Evolutionary conservation across 2,888 invertebrate species (phyloP).

Genomic region (Polymixis lichenea): DNA sequence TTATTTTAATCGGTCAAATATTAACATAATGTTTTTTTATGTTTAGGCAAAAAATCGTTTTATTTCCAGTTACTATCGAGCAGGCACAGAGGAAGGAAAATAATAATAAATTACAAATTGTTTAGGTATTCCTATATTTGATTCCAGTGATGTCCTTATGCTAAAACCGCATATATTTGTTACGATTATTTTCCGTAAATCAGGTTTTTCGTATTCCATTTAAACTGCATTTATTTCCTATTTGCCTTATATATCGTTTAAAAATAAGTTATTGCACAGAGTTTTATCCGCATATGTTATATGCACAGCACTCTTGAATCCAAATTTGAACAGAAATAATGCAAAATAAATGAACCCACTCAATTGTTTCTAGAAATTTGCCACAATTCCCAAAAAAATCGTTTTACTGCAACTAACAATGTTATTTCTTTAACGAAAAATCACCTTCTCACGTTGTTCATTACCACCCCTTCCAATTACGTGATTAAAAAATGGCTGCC

Average conservation of each 20-base stretch:
- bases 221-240: constrained; percentile 19
- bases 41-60: neutral
- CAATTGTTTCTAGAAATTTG: neutral
- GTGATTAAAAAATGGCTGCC: constrained; percentile 54
- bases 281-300: neutral
- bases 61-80: constrained; percentile 1
- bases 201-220: constrained; percentile 30
- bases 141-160: constrained; percentile 10
- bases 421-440: constrained; percentile 38
- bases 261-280: constrained; percentile 4
- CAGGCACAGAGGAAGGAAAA: constrained; percentile 41
- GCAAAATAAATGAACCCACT: neutral
- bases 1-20: constrained; percentile 17
- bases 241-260: constrained; percentile 27
- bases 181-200: constrained; percentile 55
- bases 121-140: constrained; percentile 9
- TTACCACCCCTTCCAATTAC: constrained; percentile 67
- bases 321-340: neutral
- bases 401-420: constrained; percentile 26
- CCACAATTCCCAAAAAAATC: neutral
- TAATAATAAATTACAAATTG: neutral
- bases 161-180: constrained; percentile 41
- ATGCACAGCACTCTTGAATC: too few relatives aligned
- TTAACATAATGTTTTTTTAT: neutral
- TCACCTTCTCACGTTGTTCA: constrained; percentile 58